Conservation (phyloP, 2,797 vertebrate species). For the Aeoliscus strigatus region DNA sequence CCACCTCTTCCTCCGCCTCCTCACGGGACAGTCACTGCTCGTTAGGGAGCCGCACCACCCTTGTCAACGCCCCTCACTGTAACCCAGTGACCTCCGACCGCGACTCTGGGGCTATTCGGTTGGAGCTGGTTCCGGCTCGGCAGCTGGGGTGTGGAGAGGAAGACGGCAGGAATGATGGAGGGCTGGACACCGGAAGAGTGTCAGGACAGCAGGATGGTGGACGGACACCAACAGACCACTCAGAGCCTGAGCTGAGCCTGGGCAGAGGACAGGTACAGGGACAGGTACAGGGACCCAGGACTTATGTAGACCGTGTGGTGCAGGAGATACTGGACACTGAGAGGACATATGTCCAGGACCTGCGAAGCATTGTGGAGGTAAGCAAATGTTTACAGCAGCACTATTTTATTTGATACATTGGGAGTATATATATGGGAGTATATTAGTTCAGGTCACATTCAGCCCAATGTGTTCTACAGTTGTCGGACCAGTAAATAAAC, state of each 20-base stretch:
- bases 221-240: slow-evolving; percentile 54
- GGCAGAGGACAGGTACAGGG: slow-evolving; percentile 51
- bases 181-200: slow-evolving; percentile 26
- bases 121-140: slow-evolving; percentile 86
- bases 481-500: too few species aligned
- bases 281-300: slow-evolving; percentile 79
- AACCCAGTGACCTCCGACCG: slow-evolving; percentile 78
- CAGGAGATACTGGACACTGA: slow-evolving; percentile 97
- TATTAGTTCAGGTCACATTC: too few species aligned
- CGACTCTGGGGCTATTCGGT: slow-evolving; percentile 86
- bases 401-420: too few species aligned
- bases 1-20: slow-evolving; percentile 93
- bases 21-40: slow-evolving; percentile 96
- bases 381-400: too few species aligned
- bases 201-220: slow-evolving; percentile 58
- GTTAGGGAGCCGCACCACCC: slow-evolving; percentile 86
- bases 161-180: slow-evolving; percentile 50
- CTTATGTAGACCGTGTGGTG: slow-evolving; percentile 94
- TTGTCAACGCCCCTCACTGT: slow-evolving; percentile 75
- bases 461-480: too few species aligned
- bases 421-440: too few species aligned
- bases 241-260: slow-evolving; percentile 51
- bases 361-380: slow-evolving; percentile 94
- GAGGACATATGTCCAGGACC: slow-evolving; percentile 91
- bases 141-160: slow-evolving; percentile 67